Percentiles rank a stretch among this genome's conserved stretches.
phyloP scores from a whole-genome alignment of 2,888 invertebrate genomes.

The Andrena dorsata region DNA sequence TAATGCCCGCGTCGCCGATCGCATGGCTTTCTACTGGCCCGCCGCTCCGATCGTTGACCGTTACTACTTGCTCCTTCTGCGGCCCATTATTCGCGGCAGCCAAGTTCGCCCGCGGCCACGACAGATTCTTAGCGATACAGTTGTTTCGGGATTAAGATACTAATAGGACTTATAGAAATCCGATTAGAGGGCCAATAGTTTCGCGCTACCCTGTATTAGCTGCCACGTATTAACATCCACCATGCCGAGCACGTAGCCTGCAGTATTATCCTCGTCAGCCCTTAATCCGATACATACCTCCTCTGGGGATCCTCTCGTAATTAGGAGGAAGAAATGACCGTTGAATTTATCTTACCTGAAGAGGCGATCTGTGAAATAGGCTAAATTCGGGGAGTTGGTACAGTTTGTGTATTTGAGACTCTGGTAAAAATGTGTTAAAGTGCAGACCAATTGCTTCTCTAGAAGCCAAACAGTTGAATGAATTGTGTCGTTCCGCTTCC shows the following conservation, averaged over 20 bases:
- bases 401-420: no score
- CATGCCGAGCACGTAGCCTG: slow-evolving; percentile 42
- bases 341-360: slow-evolving; percentile 30
- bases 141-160: neutral
- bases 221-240: slow-evolving; percentile 38
- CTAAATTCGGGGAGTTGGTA: no score
- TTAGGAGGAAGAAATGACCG: slow-evolving; percentile 32
- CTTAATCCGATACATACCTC: slow-evolving; percentile 45
- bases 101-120: neutral
- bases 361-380: slow-evolving; percentile 25
- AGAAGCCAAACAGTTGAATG: no score
- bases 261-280: slow-evolving; percentile 47
- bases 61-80: slow-evolving; percentile 1
- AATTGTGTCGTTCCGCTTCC: no score
- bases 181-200: neutral
- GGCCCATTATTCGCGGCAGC: slow-evolving; percentile 23
- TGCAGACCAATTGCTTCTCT: no score
- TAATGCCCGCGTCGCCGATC: slow-evolving; percentile 18
- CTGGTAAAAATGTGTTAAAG: no score
- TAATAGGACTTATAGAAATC: no score
- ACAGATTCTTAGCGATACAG: neutral
- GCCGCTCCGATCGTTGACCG: slow-evolving; percentile 15
- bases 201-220: slow-evolving; percentile 8
- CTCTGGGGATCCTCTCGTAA: slow-evolving; percentile 26
- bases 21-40: neutral